Evolutionary conservation across 2,113 vertebrate species (phyloP), one percentile per base, ranked within the genome.

Genomic region (Psittacula cyanocephala): DNA sequence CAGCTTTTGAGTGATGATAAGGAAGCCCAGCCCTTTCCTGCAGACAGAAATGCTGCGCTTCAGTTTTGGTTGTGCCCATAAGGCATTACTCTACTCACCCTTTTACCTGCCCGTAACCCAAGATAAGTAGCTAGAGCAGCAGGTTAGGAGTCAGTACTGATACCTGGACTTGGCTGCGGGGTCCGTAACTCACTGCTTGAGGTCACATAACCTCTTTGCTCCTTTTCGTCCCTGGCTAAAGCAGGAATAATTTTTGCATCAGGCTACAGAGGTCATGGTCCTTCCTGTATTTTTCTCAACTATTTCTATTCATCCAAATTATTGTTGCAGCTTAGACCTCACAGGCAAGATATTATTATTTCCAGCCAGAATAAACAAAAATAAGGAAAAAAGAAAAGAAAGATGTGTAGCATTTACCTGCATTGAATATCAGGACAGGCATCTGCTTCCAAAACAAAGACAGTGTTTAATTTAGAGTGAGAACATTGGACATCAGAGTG

Each of bases 331-430:
- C 37, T 86, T 88, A 86, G 55, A 81, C 52, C 31, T 92, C 47
- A 44, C 55, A 74, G 52, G n/a, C 3, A 2, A 90, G 50, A 84
- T 64, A 84, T 4, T 47, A 35, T 50, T 80, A 74, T 88, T 87
- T 75, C 57, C 52, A 91, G 46, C 19, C 86, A 95, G 69, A 88
- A 93, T 43, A 95, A 96, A 76, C 62, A 92, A 94, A 92, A 86
- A 91, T 25, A 89, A 78, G 33, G 25, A 60, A 64, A 86, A 95
- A 86, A 79, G 55, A 84, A 91, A 95, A 94, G 17, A 86, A 78
- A 88, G 15, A 78, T 59, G 3, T 44, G 5, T 60, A 71, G 55
- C 47, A 94, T 50, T 78, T 88, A 41, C 16, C 18, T 75, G 46
- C 52, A 4, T 24, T 75, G 50, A 75, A 9, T 86, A 91, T 81